Evolutionary conservation across 1,140 invertebrate species (phyloP), one percentile per base, ranked within the genome.

Genomic region (Gryllus bimaculatus): DNA sequence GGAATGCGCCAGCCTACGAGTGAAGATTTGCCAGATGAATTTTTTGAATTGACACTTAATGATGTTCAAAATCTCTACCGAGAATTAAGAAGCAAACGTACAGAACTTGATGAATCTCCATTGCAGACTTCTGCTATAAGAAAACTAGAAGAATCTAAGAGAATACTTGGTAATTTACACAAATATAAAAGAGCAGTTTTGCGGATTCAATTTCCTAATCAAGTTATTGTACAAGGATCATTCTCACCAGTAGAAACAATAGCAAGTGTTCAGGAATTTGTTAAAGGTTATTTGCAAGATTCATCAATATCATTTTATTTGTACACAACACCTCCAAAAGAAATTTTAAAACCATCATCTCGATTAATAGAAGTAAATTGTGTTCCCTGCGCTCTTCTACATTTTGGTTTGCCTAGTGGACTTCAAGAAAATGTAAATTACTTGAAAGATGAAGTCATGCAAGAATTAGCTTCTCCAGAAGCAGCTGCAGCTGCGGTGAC

Each of bases 141-240:
- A 80, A 85, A 91, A 81, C 84, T 91, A 49, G 88, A 92, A 83
- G 85, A 89, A 79, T 88, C 91, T 81, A 89, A 91, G 83, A 87
- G 85, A 75, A 88, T 88, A 81, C 81, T 91, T 75, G 85, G 87
- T 20, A 88, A 89, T 82, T 83, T 94, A 21, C 87, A 89, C 79
- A 89, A 89, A 80, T 95, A 95, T 84, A 90, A 91, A 81, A 88
- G 90, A 83, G 90, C 91, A 75, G 90, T 95, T 12, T 91, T 96
- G 75, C 86, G 94, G 76, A 88, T 96, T 82, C 91, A 93, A 83
- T 96, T 96, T 85, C 93, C 94, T 7, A 90, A 95, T 86, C 89
- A 91, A 77, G 88, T 92, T 75, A 92, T 95, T 48, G 86, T 96
- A 7, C 95, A 96, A 86, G 94, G 91, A 12, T 86, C 92, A 13